These are phyloP conservation scores for Platorchestia sp. DNA, from an alignment of 1,140 invertebrate genomes.

Conservation along the genomic window DNA sequence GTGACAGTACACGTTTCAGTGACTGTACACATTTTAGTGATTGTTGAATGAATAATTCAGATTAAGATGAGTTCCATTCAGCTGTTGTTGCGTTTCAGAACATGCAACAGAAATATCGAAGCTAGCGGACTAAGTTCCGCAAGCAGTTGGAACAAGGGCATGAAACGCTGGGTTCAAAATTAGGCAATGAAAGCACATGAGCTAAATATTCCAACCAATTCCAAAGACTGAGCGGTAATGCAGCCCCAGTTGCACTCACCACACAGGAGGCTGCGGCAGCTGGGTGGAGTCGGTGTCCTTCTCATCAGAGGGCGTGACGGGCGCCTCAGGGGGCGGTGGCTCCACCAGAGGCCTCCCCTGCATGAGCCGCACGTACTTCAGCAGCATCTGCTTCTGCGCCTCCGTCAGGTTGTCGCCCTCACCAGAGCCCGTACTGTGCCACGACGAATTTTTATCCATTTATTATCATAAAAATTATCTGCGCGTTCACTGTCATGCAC, in stretches of 20 bases:
- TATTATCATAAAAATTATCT: neutral
- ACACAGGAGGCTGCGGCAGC: neutral
- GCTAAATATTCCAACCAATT: neutral
- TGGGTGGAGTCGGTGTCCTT: slow-evolving; percentile 43
- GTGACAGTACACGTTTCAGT: no score
- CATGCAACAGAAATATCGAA: neutral
- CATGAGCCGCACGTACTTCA: slow-evolving; percentile 64
- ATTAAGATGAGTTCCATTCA: no score
- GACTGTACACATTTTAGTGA: neutral
- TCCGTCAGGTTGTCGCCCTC: slow-evolving; percentile 15
- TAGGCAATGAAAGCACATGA: neutral
- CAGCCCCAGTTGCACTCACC: neutral
- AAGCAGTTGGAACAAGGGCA: neutral
- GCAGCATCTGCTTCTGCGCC: slow-evolving; percentile 43
- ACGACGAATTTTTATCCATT: neutral
- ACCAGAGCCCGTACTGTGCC: neutral
- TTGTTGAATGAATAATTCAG: neutral
- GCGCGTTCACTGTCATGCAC: neutral
- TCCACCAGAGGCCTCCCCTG: slow-evolving; percentile 58
- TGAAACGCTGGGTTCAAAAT: neutral
- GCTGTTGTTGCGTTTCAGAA: neutral
- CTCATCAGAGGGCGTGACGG: slow-evolving; percentile 19
- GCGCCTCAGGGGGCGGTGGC: neutral
- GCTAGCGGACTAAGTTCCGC: neutral
- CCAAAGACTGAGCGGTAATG: neutral